Evolutionary conservation across 2,797 vertebrate species (phyloP), one percentile per base, ranked within the genome.

Genomic region (Paedocypris micromegethes): DNA sequence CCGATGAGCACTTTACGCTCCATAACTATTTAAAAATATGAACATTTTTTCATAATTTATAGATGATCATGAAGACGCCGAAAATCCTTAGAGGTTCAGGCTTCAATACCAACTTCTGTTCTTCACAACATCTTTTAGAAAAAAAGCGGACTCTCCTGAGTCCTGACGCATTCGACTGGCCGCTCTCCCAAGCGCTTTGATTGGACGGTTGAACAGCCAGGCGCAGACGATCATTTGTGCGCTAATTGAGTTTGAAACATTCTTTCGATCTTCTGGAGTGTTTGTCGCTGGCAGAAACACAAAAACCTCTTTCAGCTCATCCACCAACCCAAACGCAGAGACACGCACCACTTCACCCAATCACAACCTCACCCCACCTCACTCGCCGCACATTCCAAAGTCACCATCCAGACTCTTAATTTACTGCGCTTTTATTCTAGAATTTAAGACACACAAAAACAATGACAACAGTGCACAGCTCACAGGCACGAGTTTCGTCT

Each of bases 211-310:
- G 75, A 85, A 79, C 78, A 80, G 83, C 77, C 80, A 78, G 55
- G 2, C 45, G 55, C 66, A 73, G 73, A 84, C 79, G 78, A 80
- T 80, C 44, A 81, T 83, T 80, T 81, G 69, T 76, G 72, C 72
- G 69, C 79, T 79, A 85, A 86, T 69, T 82, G 73, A 81, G 81
- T 86, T 84, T 75, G 47, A 75, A 70, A 77, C 58, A 6, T 79
- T 85, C 79, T 72, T 70, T 48, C n/a, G 63, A 53, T 65, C 59
- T 64, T 58, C 64, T 66, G 44, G 42, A 53, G 51, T 59, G 74
- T 73, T 51, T 68, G 48, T 74, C 60, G 49, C 23, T 71, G 63
- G 73, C 56, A 64, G 46, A 44, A 64, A 57, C 70, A 87, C 86
- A 88, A 83, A 80, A 44, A 0, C 6, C 9, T 45, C 64, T 78